Evolutionary conservation across 2,113 vertebrate species (phyloP).

Genomic region (Microtus oregoni): DNA sequence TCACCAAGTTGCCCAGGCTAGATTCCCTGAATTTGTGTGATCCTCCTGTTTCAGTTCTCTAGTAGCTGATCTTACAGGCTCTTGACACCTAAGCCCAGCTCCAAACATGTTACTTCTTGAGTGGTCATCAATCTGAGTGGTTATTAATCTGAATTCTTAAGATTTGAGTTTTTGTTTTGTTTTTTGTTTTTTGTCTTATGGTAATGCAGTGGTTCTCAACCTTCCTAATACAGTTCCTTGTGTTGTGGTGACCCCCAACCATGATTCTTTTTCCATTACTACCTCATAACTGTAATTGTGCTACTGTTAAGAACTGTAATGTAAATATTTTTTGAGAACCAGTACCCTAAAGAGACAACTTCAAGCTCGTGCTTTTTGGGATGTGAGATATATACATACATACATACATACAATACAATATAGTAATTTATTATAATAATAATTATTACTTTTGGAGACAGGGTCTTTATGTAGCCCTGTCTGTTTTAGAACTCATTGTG

Average conservation of each 20-base stretch:
- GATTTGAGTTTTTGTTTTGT: constrained; percentile 16
- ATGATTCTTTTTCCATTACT: not conserved
- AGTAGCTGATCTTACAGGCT: not conserved
- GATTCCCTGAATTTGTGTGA: not conserved
- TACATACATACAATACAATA: too few relatives aligned
- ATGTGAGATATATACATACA: not conserved
- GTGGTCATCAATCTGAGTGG: not conserved
- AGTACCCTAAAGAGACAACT: not conserved
- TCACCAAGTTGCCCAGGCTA: not conserved
- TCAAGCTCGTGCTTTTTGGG: not conserved
- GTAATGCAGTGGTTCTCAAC: not conserved
- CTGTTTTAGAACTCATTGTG: not conserved
- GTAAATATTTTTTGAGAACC: not conserved
- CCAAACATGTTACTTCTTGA: not conserved
- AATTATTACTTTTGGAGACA: not conserved
- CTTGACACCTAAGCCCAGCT: not conserved
- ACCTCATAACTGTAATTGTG: not conserved
- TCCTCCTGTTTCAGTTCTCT: not conserved
- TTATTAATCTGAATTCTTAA: not conserved
- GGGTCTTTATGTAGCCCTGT: not conserved
- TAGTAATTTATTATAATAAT: too few relatives aligned
- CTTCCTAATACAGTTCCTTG: not conserved
- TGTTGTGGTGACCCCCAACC: not conserved
- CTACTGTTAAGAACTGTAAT: not conserved
- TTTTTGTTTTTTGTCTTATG: not conserved